Conservation (phyloP, 2,888 invertebrate species). For the Cordilura impudica region DNA sequence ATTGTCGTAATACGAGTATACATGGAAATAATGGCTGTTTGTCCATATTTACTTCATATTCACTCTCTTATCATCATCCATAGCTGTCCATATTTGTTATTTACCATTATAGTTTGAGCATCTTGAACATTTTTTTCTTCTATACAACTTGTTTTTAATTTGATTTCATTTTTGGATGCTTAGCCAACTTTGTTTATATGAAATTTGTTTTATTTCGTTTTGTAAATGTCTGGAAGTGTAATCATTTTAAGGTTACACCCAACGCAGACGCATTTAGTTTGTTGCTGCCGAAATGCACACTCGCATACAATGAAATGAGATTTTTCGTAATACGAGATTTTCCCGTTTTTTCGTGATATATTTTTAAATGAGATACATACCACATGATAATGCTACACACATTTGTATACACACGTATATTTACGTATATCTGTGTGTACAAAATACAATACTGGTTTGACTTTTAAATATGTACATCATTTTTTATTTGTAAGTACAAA, state of each 20-base stretch:
- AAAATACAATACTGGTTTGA: too few species aligned
- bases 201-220: conserved; percentile 2
- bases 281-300: not conserved
- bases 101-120: conserved; percentile 20
- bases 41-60: conserved; percentile 24
- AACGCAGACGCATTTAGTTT: conserved; percentile 43
- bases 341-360: not conserved
- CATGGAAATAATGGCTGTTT: conserved; percentile 22
- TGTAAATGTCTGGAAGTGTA: conserved; percentile 21
- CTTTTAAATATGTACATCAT: too few species aligned
- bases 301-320: not conserved
- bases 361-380: not conserved
- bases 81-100: conserved; percentile 3
- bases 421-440: too few species aligned
- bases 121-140: conserved; percentile 4
- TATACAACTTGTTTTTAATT: conserved; percentile 7
- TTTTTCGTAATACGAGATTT: not conserved
- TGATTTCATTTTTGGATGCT: conserved; percentile 29
- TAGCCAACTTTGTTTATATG: not conserved
- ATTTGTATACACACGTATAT: too few species aligned
- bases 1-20: conserved; percentile 46
- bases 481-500: too few species aligned
- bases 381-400: too few species aligned
- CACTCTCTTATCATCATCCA: not conserved
- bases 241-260: conserved; percentile 31